Percentiles rank a stretch among this genome's conserved stretches.
These are phyloP conservation scores for Cheilosia impressa DNA, from an alignment of 2,888 invertebrate species.

Conservation along the genomic window DNA sequence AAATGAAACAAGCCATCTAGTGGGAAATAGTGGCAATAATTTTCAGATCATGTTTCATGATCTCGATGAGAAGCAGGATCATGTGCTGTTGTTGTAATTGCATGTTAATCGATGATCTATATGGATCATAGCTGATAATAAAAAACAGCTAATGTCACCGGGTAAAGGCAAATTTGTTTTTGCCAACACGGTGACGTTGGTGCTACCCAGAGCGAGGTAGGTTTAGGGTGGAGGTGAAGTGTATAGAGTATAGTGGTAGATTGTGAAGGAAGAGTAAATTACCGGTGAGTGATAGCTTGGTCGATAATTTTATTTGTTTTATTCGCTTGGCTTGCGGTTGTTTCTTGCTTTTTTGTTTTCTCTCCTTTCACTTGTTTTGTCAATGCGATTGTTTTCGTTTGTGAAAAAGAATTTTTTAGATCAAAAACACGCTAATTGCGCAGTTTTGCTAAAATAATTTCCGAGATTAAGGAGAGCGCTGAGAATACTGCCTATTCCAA, in stretches of 20 bases:
- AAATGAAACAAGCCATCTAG: too few species aligned
- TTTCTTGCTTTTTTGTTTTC: conserved; percentile 21
- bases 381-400: conserved; percentile 37
- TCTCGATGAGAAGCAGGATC: too few species aligned
- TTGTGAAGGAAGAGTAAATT: conserved; percentile 40
- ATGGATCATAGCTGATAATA: too few species aligned
- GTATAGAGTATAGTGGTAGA: conserved; percentile 28
- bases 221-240: conserved; percentile 17
- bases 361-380: conserved; percentile 28
- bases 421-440: conserved; percentile 24
- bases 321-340: conserved; percentile 32
- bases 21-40: too few species aligned
- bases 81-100: too few species aligned
- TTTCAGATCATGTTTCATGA: too few species aligned
- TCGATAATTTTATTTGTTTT: conserved; percentile 67
- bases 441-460: conserved; percentile 8
- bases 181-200: conserved; percentile 44
- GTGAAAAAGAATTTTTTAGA: conserved; percentile 7
- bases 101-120: too few species aligned
- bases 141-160: too few species aligned
- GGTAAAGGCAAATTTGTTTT: conserved; percentile 25
- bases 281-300: conserved; percentile 58
- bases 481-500: background rate
- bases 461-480: background rate
- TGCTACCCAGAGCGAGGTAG: conserved; percentile 5